Evolutionary conservation across 2,888 invertebrate genomes (phyloP).

Genomic region (Rhyacophila evoluta): DNA sequence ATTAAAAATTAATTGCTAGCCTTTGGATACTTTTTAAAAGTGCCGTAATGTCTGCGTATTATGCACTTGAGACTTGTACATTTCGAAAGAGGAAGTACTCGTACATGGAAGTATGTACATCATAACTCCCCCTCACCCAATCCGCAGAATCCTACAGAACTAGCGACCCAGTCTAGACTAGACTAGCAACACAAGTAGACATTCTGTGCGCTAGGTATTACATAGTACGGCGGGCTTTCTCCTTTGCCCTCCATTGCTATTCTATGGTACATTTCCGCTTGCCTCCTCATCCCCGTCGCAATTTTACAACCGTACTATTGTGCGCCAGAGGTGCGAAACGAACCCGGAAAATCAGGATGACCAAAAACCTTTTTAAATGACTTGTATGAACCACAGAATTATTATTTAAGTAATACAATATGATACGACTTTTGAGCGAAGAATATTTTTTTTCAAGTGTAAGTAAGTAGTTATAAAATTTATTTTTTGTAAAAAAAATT

Average conservation of each 20-base stretch:
- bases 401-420: no score
- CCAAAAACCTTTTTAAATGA: not conserved
- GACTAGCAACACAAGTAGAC: conserved; percentile 30
- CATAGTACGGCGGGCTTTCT: conserved; percentile 9
- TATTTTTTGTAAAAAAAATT: no score
- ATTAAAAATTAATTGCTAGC: no score
- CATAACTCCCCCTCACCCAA: not conserved
- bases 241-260: conserved; percentile 7
- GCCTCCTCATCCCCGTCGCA: not conserved
- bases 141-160: conserved; percentile 63
- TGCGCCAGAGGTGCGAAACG: not conserved
- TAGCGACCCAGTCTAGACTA: conserved; percentile 72
- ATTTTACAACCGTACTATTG: not conserved
- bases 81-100: not conserved
- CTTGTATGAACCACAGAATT: no score
- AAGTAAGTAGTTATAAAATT: no score
- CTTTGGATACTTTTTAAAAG: no score
- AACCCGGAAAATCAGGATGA: not conserved
- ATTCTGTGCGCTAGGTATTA: not conserved
- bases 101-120: conserved; percentile 29
- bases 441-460: no score
- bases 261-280: not conserved
- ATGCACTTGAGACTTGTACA: not conserved
- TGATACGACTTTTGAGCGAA: no score
- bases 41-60: no score